Evolutionary conservation across 64 coral and sea anemone genomes (phyloP).

Genomic region (Trachythela sp.): DNA sequence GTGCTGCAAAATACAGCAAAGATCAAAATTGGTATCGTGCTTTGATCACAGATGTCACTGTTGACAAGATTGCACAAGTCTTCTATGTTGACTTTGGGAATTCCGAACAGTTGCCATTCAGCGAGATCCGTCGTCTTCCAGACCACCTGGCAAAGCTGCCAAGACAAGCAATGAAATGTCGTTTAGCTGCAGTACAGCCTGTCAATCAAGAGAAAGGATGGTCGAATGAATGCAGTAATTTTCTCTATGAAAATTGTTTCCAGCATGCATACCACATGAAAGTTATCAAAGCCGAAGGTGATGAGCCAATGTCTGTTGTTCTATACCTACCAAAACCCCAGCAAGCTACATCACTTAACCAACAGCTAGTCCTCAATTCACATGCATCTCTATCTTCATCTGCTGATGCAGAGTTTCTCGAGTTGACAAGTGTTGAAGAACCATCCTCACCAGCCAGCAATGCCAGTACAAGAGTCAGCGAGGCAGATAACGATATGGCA

Average conservation of each 20-base stretch:
- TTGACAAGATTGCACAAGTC: conserved; percentile 67
- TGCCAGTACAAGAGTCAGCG: not conserved
- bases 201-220: not conserved
- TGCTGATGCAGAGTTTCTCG: not conserved
- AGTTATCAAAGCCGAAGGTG: not conserved
- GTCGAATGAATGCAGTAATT: not conserved
- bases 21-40: conserved; percentile 92
- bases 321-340: not conserved
- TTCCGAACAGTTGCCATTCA: conserved; percentile 65
- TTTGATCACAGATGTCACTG: conserved; percentile 70
- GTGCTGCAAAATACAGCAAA: conserved; percentile 75
- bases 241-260: not conserved
- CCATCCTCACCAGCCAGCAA: not conserved
- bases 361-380: not conserved
- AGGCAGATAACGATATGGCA: not conserved
- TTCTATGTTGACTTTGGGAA: conserved; percentile 93
- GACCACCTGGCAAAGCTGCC: not conserved
- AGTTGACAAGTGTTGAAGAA: not conserved
- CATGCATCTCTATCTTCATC: not conserved
- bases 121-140: conserved; percentile 41
- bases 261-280: not conserved
- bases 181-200: not conserved
- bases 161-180: not conserved
- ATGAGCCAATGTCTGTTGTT: not conserved
- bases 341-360: not conserved